phyloP scores from a whole-genome alignment of 2,888 invertebrate genomes.

The Drepanosiphum platanoidis region DNA sequence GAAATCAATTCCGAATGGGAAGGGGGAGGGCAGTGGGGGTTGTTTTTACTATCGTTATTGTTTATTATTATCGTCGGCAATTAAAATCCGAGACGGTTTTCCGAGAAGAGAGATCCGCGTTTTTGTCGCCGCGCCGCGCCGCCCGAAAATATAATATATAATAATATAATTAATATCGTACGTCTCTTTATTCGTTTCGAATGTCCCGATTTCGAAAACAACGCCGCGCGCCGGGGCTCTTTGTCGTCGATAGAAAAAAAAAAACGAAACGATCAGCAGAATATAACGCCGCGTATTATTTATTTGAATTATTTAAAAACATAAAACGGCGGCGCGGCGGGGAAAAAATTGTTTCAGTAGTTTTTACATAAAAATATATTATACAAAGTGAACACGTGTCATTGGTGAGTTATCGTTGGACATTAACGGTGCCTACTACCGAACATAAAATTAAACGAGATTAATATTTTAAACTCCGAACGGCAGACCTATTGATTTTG shows the following conservation, averaged over 20 bases:
- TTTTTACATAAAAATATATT: neutral
- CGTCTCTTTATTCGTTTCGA: no score
- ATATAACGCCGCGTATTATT: neutral
- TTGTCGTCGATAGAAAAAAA: no score
- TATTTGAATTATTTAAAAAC: neutral
- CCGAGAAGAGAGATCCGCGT: neutral
- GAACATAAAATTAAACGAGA: neutral
- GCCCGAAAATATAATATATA: no score
- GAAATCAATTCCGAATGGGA: no score
- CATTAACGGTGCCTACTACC: neutral
- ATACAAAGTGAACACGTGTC: neutral
- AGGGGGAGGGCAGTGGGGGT: no score
- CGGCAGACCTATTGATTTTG: no score
- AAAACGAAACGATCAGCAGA: neutral
- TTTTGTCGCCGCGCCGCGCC: no score
- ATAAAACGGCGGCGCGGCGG: neutral
- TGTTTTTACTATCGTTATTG: no score
- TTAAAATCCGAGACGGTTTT: neutral
- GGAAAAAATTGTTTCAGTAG: neutral
- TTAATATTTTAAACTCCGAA: no score
- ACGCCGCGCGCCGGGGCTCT: no score
- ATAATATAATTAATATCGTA: no score
- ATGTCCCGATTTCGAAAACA: neutral
- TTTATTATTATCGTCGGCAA: neutral
- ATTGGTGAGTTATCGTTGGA: neutral